Evolutionary conservation across 2,888 invertebrate genomes (phyloP), one percentile per base, ranked within the genome.

Genomic region (Sisyra terminalis): DNA sequence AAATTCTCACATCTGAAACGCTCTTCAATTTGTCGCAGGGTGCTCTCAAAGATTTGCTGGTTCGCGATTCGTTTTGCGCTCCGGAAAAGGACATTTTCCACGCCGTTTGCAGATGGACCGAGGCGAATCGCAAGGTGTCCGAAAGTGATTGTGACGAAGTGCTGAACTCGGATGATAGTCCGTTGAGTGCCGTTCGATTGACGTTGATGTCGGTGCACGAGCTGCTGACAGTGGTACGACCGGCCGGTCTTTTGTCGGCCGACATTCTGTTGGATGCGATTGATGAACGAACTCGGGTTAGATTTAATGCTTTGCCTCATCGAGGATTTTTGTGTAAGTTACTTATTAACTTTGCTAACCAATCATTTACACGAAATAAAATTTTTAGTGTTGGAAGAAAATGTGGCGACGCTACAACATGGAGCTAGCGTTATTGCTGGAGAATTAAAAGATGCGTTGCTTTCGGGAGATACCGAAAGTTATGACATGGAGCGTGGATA

Each of bases 201-300:
- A 85, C 90, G 3, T 69, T 97, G 45, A 89, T 97, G 78, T 76
- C 76, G 46, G 70, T 92, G 30, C 78, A 83, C 47, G 92, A 94
- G 58, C 67, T 98, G 48, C 67, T 97, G 50, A 81, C 83, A 46
- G 78, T 83, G 45, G 96, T 98, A 17, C 71, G 97, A 31, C 86
- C 89, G 1, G 84, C 90, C 35, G 72, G 78, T 29, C 73, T 96
- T 37, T 77, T 97, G 34, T 79, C 85, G 29, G 78, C 96, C 0
- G 92, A 97, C 60, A 75, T 79, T 57, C 74, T 98, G 51, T 72
- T 98, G 13, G 97, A 97, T 65, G 96, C 96, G 39, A 93, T 97
- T 47, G 83, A 87, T 51, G 80, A 85, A 54, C 80, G 84, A 56
- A 86, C 80, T 17, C 80, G 81, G 57, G 78, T 77, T 44, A 70